A percentile compares a stretch with the other conserved stretches of the same genome.
These are phyloP conservation scores for Syrista parreyssii DNA, from an alignment of 2,888 invertebrate genomes.

Conservation along the genomic window DNA sequence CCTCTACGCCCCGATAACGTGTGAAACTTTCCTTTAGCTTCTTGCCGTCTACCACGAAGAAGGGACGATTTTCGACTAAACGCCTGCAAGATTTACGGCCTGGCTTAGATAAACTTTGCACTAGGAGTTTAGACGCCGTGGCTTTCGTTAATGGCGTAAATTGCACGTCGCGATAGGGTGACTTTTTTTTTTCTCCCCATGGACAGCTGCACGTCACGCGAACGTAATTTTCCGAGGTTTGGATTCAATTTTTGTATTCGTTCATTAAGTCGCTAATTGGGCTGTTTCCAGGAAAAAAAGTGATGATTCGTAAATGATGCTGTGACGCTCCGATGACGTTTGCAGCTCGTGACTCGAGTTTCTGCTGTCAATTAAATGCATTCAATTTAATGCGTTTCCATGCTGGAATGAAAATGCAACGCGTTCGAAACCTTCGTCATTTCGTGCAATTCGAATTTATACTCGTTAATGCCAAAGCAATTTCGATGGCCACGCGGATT, in stretches of 20 bases:
- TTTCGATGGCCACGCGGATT: not conserved
- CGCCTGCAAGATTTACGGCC: not conserved
- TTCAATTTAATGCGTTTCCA: not conserved
- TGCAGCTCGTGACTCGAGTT: not conserved
- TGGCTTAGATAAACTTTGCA: not conserved
- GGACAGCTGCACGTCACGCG: not conserved
- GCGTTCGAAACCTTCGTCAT: not conserved
- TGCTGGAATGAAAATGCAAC: not conserved
- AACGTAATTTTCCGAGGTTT: too few species aligned
- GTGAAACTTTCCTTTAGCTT: not conserved
- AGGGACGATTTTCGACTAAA: not conserved
- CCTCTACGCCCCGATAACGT: not conserved
- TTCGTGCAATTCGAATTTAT: not conserved
- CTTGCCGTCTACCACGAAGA: not conserved
- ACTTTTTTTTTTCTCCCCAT: not conserved
- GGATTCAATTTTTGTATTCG: too few species aligned
- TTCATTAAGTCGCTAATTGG: not conserved
- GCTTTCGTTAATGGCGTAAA: not conserved
- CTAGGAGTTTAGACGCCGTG: not conserved
- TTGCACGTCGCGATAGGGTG: not conserved
- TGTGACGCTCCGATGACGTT: not conserved
- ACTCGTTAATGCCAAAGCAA: not conserved
- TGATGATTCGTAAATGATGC: not conserved
- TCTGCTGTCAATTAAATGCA: not conserved
- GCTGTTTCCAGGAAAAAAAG: not conserved